Conservation (phyloP, 2,888 invertebrate species). For the Argynnis bischoffii region DNA sequence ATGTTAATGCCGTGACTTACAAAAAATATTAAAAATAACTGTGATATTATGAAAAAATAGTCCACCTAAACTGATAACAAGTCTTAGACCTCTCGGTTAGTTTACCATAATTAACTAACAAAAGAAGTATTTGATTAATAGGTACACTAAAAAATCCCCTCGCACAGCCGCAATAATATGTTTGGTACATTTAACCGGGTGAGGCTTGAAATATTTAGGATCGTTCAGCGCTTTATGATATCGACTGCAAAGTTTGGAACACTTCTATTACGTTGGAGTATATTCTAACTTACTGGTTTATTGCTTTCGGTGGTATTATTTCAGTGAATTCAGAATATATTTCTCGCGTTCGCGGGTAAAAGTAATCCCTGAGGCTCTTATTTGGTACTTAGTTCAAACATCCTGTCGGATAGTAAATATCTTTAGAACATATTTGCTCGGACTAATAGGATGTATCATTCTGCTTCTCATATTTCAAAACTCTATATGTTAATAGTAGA, state of each 20-base stretch:
- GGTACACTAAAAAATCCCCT: background rate
- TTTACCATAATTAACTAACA: no score
- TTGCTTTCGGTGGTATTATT: conserved; percentile 78
- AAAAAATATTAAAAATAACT: no score
- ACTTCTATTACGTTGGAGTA: conserved; percentile 64
- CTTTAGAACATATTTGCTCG: conserved; percentile 54
- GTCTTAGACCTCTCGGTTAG: no score
- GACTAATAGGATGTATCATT: conserved; percentile 25
- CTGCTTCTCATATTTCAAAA: conserved; percentile 6
- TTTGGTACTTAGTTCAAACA: conserved; percentile 66
- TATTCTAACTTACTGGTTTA: conserved; percentile 78
- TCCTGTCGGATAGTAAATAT: conserved; percentile 53
- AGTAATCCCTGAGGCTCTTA: conserved; percentile 66
- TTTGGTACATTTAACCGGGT: conserved; percentile 11
- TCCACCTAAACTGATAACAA: no score
- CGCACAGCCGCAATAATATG: background rate
- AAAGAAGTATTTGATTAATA: background rate
- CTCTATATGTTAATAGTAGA: background rate
- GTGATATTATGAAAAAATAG: no score
- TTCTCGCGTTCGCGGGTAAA: conserved; percentile 64
- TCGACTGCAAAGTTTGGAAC: conserved; percentile 68
- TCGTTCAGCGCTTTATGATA: conserved; percentile 44
- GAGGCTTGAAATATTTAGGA: conserved; percentile 36
- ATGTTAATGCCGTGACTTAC: no score
- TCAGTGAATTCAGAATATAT: conserved; percentile 79